phyloP scores from a whole-genome alignment of 2,113 vertebrate genomes.

The Eptatretus burgeri region DNA sequence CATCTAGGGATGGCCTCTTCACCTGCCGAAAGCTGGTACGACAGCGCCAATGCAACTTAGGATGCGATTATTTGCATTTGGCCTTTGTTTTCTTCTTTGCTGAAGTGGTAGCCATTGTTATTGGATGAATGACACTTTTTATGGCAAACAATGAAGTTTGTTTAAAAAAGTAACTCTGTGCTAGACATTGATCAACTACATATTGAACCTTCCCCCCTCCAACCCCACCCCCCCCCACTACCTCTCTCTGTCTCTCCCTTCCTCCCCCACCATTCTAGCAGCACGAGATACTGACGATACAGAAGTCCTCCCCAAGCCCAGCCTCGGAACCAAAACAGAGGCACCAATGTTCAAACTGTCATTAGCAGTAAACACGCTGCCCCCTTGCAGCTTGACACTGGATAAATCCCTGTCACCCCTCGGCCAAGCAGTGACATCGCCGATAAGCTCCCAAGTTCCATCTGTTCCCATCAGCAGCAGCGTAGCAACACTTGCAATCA shows the following conservation, averaged over 20 bases:
- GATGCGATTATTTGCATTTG: too few species aligned
- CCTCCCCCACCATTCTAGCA: neutral
- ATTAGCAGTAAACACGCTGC: neutral
- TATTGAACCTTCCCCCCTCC: neutral
- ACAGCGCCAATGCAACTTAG: too few species aligned
- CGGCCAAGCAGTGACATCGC: neutral
- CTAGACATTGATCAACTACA: constrained; percentile 11
- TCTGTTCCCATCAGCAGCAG: constrained; percentile 1
- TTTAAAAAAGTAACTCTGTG: too few species aligned
- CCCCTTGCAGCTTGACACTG: neutral
- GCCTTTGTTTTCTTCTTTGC: too few species aligned
- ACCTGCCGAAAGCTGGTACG: too few species aligned
- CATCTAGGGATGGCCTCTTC: too few species aligned
- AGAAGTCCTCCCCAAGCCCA: neutral
- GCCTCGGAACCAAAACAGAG: constrained; percentile 3
- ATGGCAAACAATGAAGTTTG: too few species aligned
- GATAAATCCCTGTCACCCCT: neutral
- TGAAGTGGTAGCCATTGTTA: too few species aligned
- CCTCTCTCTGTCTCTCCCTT: too few species aligned
- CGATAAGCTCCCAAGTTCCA: neutral
- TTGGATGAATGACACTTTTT: too few species aligned
- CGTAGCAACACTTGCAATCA: constrained; percentile 6
- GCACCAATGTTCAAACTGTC: constrained; percentile 3
- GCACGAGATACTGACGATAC: constrained; percentile 3
- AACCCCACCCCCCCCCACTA: neutral